Evolutionary conservation across 2,888 invertebrate genomes (phyloP), one percentile per base, ranked within the genome.

Genomic region (Cyaniris semiargus): DNA sequence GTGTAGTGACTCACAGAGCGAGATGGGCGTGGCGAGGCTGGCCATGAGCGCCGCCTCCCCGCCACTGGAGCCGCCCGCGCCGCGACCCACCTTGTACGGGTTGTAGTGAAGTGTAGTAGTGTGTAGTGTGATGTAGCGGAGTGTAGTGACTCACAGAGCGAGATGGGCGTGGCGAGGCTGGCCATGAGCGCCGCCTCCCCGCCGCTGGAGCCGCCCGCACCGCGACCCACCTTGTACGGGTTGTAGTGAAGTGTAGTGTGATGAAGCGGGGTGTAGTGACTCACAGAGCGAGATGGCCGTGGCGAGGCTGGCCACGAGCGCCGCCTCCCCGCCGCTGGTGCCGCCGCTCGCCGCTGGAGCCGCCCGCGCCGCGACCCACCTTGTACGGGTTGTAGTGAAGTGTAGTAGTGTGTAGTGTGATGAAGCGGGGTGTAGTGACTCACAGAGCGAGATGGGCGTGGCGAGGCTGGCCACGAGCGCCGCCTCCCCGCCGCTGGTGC

Each of bases 141-240:
- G 5, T 21, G 18, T 23, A 66, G 48, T 76, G 76, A 86, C 90
- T 85, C 83, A 95, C 97, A 98, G 76, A 99, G 92, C 3, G 98
- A 97, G 81, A 98, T 95, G 1, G 98, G 96, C 13, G 96, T 95
- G 21, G 97, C 98, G 80, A 97, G 96, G 4, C 97, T 95, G 2
- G 97, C 95, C 18, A 97, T 94, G 1, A 98, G 92, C 1, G 96
- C 95, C 0, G 94, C 97, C 90, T 98, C 98, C 0, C 97, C 98
- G 56, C 99, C 99, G 79, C 98, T 98, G 81, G 98, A 99, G 71
- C 99, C 99, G n/a, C 99, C 99, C 1, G 96, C 96, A 0, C 96
- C 97, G 80, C 98, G 95, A 0, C 97, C 96, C 0, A 96, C 95
- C 89, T 99, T 96, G 88, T 99, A 98, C 0, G 99, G 98, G 94